These are phyloP conservation scores for Danaus plexippus DNA, from an alignment of 1,140 invertebrate species.

Conservation along the genomic window DNA sequence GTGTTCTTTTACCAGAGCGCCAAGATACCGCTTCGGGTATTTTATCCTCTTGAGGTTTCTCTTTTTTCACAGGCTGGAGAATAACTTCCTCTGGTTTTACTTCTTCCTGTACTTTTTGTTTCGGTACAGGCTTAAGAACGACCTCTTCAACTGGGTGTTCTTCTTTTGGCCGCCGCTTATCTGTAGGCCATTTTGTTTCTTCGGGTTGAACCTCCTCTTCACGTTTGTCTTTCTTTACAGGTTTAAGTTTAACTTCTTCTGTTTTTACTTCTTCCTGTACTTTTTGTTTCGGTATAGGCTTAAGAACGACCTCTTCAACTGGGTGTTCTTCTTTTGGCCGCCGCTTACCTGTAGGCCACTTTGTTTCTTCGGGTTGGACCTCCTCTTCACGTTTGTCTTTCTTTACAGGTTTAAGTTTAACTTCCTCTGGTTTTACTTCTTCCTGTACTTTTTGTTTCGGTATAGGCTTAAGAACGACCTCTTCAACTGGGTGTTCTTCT, in stretches of 20 bases:
- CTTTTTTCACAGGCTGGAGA: conserved; percentile 9
- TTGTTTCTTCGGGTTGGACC: too few relatives aligned
- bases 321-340: too few relatives aligned
- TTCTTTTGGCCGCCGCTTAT: conserved; percentile 28
- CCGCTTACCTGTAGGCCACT: too few relatives aligned
- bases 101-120: conserved; percentile 26
- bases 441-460: too few relatives aligned
- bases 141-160: conserved; percentile 30
- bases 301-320: too few relatives aligned
- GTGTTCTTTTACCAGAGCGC: conserved; percentile 15
- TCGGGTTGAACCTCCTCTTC: conserved; percentile 8
- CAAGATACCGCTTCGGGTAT: not conserved
- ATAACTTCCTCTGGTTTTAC: too few relatives aligned
- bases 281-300: too few relatives aligned
- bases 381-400: too few relatives aligned
- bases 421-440: too few relatives aligned
- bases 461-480: not conserved
- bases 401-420: too few relatives aligned
- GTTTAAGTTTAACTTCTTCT: conserved; percentile 36
- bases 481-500: too few relatives aligned
- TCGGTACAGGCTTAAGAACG: conserved; percentile 24
- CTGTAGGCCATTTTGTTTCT: conserved; percentile 24
- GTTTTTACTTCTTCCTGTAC: too few relatives aligned
- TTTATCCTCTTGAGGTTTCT: conserved; percentile 19
- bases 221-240: conserved; percentile 23